Conservation (phyloP, 2,113 vertebrate species). For the Cynopterus brachyotis region DNA sequence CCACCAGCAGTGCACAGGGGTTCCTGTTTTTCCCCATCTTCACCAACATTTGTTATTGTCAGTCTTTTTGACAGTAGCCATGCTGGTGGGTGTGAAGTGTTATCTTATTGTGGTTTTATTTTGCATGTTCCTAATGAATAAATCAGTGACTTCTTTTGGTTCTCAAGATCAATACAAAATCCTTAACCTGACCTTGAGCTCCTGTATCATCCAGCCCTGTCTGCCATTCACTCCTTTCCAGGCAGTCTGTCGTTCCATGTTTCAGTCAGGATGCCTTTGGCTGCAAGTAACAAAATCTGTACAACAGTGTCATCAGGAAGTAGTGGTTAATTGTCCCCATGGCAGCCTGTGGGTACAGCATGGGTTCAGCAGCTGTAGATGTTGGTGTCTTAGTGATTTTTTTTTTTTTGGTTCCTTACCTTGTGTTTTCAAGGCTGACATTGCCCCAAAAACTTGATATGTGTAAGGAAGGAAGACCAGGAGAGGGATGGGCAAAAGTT, state of each 20-base stretch:
- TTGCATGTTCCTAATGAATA: neutral
- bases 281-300: neutral
- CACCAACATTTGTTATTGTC: neutral
- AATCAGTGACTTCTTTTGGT: neutral
- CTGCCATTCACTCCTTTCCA: neutral
- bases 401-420: neutral
- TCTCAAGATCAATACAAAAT: neutral
- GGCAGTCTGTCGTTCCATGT: neutral
- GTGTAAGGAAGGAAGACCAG: neutral
- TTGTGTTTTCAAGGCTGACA: neutral
- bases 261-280: neutral
- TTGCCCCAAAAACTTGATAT: neutral
- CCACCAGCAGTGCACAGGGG: accelerated
- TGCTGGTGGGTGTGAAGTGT: neutral
- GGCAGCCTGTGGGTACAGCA: neutral
- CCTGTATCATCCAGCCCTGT: neutral
- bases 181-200: neutral
- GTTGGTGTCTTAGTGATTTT: neutral
- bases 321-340: neutral
- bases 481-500: neutral
- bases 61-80: neutral
- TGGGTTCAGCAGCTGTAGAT: neutral
- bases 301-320: neutral
- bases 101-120: neutral
- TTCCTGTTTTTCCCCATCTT: neutral